Percentiles rank a stretch among this genome's conserved stretches.
phyloP scores from a whole-genome alignment of 1,140 invertebrate species.

The Nylanderia fulva region DNA sequence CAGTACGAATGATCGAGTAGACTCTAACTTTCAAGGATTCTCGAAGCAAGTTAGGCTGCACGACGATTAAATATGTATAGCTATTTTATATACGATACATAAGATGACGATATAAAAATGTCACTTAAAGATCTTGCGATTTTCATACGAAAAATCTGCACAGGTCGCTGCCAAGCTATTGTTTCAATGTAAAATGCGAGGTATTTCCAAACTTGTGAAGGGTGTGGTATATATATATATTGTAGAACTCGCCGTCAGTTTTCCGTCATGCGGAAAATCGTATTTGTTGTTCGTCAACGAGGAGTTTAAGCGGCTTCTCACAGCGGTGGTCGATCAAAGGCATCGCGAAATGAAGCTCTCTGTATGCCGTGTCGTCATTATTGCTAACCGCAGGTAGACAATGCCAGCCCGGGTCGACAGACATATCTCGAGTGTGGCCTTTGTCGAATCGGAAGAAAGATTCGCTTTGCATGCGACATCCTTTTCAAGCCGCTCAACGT shows the following conservation, averaged over 20 bases:
- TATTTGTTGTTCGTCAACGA: constrained; percentile 31
- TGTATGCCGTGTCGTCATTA: constrained; percentile 75
- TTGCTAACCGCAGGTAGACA: constrained; percentile 75
- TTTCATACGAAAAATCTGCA: too few species aligned
- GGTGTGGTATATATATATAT: too few species aligned
- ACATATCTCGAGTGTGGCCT: constrained; percentile 69
- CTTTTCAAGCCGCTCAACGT: constrained; percentile 69
- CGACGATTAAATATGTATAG: not conserved
- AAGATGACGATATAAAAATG: too few species aligned
- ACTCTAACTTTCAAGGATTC: not conserved
- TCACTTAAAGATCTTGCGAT: too few species aligned
- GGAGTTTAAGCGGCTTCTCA: constrained; percentile 24
- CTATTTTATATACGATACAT: too few species aligned
- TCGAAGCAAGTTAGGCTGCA: not conserved
- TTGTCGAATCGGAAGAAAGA: constrained; percentile 75
- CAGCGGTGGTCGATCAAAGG: constrained; percentile 70
- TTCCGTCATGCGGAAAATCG: constrained; percentile 48
- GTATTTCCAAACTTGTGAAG: too few species aligned
- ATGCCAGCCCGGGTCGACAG: constrained; percentile 55
- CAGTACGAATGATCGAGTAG: constrained; percentile 13
- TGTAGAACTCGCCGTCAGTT: too few species aligned
- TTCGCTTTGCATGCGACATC: constrained; percentile 74
- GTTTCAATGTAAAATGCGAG: too few species aligned
- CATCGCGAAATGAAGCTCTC: constrained; percentile 75
- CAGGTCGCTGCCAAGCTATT: too few species aligned